These are phyloP conservation scores for Xerus inauris DNA, from an alignment of 2,113 vertebrate genomes.

Conservation along the genomic window DNA sequence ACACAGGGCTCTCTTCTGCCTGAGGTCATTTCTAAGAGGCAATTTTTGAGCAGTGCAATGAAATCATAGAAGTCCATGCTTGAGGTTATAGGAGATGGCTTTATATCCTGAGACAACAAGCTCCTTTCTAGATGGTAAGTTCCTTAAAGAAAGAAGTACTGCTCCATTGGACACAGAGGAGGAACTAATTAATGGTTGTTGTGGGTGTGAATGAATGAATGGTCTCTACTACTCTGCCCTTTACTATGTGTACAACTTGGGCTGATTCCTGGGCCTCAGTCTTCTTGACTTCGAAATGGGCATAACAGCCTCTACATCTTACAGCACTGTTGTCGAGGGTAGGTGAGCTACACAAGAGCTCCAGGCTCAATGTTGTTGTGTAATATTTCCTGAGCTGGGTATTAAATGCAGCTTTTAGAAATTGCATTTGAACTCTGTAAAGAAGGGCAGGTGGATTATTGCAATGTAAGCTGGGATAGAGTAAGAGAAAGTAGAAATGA, in stretches of 20 bases:
- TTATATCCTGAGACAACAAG: background rate
- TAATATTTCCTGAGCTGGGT: background rate
- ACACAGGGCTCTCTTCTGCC: background rate
- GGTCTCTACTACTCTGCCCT: background rate
- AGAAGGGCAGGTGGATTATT: background rate
- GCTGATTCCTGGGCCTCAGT: background rate
- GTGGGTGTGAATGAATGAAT: background rate
- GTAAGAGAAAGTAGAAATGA: background rate
- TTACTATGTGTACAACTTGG: background rate
- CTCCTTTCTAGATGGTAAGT: background rate
- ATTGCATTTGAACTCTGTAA: background rate
- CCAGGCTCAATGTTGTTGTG: background rate
- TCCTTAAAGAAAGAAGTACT: background rate
- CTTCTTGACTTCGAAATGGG: conserved; percentile 7
- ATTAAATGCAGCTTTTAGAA: background rate
- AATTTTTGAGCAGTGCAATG: background rate
- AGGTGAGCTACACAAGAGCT: accelerated
- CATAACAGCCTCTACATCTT: accelerated
- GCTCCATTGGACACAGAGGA: background rate
- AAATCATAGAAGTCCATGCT: background rate
- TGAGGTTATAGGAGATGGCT: background rate
- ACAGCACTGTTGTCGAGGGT: background rate
- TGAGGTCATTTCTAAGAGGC: background rate
- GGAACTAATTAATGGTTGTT: background rate
- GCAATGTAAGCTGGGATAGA: background rate